Base-by-base conservation (phyloP, 2,888 invertebrate species). In the Gari tellinella region DNA sequence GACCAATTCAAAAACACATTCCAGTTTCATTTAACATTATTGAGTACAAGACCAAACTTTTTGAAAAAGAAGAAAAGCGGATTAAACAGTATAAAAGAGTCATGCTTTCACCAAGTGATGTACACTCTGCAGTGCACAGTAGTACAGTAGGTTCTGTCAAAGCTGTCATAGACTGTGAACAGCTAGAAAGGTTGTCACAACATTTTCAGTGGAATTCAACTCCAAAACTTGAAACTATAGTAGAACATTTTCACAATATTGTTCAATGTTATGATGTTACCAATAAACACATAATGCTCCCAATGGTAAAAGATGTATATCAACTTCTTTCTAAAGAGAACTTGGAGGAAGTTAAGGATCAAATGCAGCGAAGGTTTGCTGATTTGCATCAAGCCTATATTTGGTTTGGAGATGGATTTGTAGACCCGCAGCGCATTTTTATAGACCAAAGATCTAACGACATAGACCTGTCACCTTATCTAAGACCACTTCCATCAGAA, bases 321-420 rank as follows among this genome's bases (percentile, higher is more conserved):
- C 21, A 31, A 23, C 38, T 38, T 38, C 21, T 58, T 12, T n/a
- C n/a, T 38, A 17, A 46, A 26, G 17, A n/a, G 12, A 17, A 26
- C 12, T 5, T 15, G 1, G 14, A 17, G 12, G 48, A 37, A 37
- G 58, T 58, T 2, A 48, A 48, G 37, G 17, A 26, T 17, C 19
- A 12, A 26, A 26, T 58, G 37, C 12, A 46, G n/a, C 21, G 17
- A 17, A 21, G 10, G 3, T 46, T 46, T 15, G 10, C 38, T 37
- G 2, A 31, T 21, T 12, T 21, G n/a, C 14, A 58, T 15, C 7
- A n/a, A 4, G 31, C 0, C 1, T 58, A 38, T 38, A 17, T 58
- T 37, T 58, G 58, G 58, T 48, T n/a, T 17, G 79, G 79, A 15
- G 60, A 66, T 43, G 63, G 68, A n/a, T 79, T 75, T 66, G 19